Base-by-base conservation (phyloP, 2,888 invertebrate genomes). In the Pachymerium ferrugineum region DNA sequence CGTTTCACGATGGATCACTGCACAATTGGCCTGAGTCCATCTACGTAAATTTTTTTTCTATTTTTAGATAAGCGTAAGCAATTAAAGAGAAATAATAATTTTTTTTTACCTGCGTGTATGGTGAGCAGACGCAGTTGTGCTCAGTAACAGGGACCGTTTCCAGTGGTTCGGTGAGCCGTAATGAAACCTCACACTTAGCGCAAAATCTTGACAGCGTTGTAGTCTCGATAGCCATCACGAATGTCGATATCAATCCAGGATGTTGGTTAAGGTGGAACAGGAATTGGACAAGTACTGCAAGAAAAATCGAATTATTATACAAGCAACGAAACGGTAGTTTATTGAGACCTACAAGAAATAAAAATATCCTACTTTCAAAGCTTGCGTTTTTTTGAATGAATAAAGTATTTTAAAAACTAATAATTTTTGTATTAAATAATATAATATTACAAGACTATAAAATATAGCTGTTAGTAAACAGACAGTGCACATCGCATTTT, bases 11-110 rank as follows among this genome's bases (percentile, higher is more conserved):
- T 25, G 62, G 62, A 28, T 62, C 62, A 28, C 62, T 62, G 62
- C 14, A 62, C 62, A 62, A 62, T 62, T 62, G 62, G 62, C 62
- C 62, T 62, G 62, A 62, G 62, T 62, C 62, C 62, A 62, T 62
- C 62, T 62, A 10, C 12, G n/a, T 62, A 62, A 62, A 62, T n/a
- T n/a, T n/a, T n/a, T n/a, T n/a, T n/a, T n/a, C n/a, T n/a, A n/a
- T n/a, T n/a, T n/a, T n/a, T n/a, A n/a, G n/a, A n/a, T n/a, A n/a
- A n/a, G n/a, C n/a, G n/a, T n/a, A n/a, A n/a, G n/a, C n/a, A n/a
- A n/a, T n/a, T n/a, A n/a, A n/a, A n/a, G n/a, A n/a, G n/a, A n/a
- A n/a, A n/a, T n/a, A n/a, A n/a, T n/a, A n/a, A n/a, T n/a, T n/a
- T n/a, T n/a, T n/a, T 62, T 22, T 62, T 62, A 62, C 62, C 62